Evolutionary conservation across 2,888 invertebrate species (phyloP), one percentile per base, ranked within the genome.

Genomic region (Mycalesis mineus): DNA sequence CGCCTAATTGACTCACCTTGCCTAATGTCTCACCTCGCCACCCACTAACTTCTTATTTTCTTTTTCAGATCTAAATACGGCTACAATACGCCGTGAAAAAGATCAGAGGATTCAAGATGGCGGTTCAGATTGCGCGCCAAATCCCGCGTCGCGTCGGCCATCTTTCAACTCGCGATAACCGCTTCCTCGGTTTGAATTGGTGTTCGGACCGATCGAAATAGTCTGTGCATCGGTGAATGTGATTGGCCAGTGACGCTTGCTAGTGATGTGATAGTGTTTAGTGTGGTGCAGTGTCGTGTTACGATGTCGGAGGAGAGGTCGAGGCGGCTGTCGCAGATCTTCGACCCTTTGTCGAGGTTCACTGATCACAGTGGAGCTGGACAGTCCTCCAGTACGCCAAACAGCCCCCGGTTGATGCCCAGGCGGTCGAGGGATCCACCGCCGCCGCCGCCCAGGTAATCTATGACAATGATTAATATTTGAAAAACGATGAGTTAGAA

Each of bases 281-380:
- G 73, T 80, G 77, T 79, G 61, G 68, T 79, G 78, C 73, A 67
- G 70, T 74, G 74, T 71, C 67, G 68, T 73, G 69, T 71, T 58
- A 78, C 79, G 77, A 92, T 92, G 92, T 91, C 92, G 70, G 92
- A 92, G 84, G 92, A 92, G 81, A 90, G 93, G 76, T 91, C 93
- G 80, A 92, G 94, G 74, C 92, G 95, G 76, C 87, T 95, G 81
- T 95, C 95, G 82, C 95, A 95, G 91, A 94, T 95, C 71, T 94
- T 95, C 80, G 95, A 96, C 86, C 95, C 95, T 68, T 91, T 96
- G 74, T 92, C 95, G 64, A 90, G 95, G 80, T 90, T 96, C 64
- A 93, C 93, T 81, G 93, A 94, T 78, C 88, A 92, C 68, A 92
- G 92, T 68, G 86, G 91, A 68, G 84, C 92, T 70, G 86, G 88